A percentile compares a stretch with the other conserved stretches of the same genome.
phyloP scores from a whole-genome alignment of 1,140 invertebrate genomes.

The Cecropterus lyciades region DNA sequence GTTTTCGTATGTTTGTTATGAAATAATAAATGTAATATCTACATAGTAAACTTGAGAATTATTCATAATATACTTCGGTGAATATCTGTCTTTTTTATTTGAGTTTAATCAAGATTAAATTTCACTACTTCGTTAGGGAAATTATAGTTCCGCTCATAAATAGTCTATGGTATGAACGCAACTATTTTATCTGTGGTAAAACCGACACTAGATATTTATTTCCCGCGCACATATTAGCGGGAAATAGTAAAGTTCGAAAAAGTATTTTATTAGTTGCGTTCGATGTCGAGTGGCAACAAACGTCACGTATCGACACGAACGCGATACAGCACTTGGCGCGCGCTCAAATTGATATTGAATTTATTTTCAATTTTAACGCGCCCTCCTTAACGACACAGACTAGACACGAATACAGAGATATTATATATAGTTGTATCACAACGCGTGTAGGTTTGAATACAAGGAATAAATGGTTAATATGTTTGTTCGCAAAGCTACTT shows the following conservation, averaged over 20 bases:
- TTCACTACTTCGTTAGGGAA: too few relatives aligned
- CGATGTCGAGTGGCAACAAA: conserved; percentile 68
- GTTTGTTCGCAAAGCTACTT: too few relatives aligned
- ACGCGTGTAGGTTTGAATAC: too few relatives aligned
- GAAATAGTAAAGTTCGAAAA: conserved; percentile 20
- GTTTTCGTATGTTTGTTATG: too few relatives aligned
- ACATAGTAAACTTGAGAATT: too few relatives aligned
- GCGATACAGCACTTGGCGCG: conserved; percentile 73
- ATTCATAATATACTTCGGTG: too few relatives aligned
- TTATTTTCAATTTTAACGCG: conserved; percentile 84
- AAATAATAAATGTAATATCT: too few relatives aligned
- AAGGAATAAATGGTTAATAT: too few relatives aligned
- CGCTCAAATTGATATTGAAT: conserved; percentile 84
- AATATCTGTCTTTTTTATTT: too few relatives aligned
- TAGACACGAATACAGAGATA: conserved; percentile 7
- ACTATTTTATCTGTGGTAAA: conserved; percentile 7
- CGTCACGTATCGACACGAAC: conserved; percentile 75
- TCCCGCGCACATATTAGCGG: conserved; percentile 22
- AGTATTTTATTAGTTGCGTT: conserved; percentile 44
- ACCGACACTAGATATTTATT: neutral
- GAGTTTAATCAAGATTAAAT: too few relatives aligned
- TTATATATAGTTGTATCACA: too few relatives aligned
- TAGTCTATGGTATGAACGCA: conserved; percentile 6
- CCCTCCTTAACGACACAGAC: conserved; percentile 73
- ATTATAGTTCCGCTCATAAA: neutral